These are phyloP conservation scores for Micromesistius poutassou DNA, from an alignment of 2,797 vertebrate species.

Conservation along the genomic window DNA sequence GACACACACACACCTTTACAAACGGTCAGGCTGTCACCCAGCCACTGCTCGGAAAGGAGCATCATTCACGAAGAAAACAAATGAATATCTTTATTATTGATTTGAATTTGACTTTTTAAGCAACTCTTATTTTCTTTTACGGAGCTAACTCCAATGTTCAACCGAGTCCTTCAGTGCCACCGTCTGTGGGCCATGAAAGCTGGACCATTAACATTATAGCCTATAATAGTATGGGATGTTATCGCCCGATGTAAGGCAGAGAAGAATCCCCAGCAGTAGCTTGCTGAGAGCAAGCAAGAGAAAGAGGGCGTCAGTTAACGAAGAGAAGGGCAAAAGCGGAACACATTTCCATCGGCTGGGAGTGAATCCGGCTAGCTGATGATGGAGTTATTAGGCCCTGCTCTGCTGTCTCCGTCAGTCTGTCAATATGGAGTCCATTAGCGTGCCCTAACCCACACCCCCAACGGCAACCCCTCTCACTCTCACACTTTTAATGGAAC, in stretches of 20 bases:
- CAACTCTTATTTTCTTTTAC: too few relatives aligned
- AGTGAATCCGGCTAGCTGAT: conserved; percentile 47
- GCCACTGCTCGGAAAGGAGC: background rate
- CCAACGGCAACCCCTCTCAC: conserved; percentile 52
- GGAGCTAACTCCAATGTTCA: background rate
- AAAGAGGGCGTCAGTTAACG: conserved; percentile 40
- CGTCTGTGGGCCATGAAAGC: background rate
- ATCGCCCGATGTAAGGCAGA: too few relatives aligned
- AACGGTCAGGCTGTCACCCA: background rate
- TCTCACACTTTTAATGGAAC: conserved; percentile 62
- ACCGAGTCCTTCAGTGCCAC: background rate
- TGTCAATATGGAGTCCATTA: conserved; percentile 68
- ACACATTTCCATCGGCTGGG: conserved; percentile 55
- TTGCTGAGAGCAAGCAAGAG: conserved; percentile 30
- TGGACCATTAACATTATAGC: background rate
- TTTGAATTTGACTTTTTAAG: background rate
- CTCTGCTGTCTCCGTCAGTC: conserved; percentile 65
- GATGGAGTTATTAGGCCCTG: conserved; percentile 63
- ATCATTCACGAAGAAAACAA: background rate
- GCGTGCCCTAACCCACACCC: conserved; percentile 40
- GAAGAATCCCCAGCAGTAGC: conserved; percentile 19
- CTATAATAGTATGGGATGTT: too few relatives aligned
- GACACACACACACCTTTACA: background rate
- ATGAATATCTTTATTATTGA: background rate
- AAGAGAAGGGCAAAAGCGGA: conserved; percentile 48